Conservation (phyloP, 2,888 invertebrate genomes). For the Andrena praecox region DNA sequence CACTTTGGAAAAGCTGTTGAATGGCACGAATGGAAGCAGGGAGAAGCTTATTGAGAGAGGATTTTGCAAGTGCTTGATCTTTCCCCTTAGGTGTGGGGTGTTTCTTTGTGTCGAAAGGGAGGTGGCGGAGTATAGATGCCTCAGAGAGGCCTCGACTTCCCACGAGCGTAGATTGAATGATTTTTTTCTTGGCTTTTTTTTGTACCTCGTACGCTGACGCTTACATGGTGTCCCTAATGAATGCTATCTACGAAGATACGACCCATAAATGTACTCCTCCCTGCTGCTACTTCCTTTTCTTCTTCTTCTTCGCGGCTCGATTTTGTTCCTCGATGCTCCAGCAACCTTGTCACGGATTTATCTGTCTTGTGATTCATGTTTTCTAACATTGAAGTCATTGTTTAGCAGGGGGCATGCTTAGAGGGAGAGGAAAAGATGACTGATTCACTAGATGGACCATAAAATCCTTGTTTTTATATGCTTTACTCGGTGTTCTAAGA, state of each 20-base stretch:
- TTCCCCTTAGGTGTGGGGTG: too few relatives aligned
- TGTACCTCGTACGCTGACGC: conserved; percentile 43
- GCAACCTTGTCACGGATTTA: conserved; percentile 23
- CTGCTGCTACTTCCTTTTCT: conserved; percentile 41
- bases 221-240: conserved; percentile 56
- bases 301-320: conserved; percentile 10
- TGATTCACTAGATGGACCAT: neutral
- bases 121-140: conserved; percentile 1
- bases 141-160: conserved; percentile 38
- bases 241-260: conserved; percentile 58
- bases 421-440: neutral
- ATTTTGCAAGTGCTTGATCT: too few relatives aligned
- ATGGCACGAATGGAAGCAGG: too few relatives aligned
- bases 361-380: neutral
- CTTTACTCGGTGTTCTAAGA: neutral
- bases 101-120: neutral
- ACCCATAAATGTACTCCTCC: conserved; percentile 56
- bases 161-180: conserved; percentile 56
- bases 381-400: conserved; percentile 23
- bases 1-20: too few relatives aligned
- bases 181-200: conserved; percentile 51
- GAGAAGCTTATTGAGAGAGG: too few relatives aligned
- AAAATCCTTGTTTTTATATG: neutral
- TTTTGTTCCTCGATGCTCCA: neutral
- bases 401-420: neutral